These are phyloP conservation scores for Phenganax marumi DNA, from an alignment of 92 coral and sea anemone genomes.

Conservation along the genomic window DNA sequence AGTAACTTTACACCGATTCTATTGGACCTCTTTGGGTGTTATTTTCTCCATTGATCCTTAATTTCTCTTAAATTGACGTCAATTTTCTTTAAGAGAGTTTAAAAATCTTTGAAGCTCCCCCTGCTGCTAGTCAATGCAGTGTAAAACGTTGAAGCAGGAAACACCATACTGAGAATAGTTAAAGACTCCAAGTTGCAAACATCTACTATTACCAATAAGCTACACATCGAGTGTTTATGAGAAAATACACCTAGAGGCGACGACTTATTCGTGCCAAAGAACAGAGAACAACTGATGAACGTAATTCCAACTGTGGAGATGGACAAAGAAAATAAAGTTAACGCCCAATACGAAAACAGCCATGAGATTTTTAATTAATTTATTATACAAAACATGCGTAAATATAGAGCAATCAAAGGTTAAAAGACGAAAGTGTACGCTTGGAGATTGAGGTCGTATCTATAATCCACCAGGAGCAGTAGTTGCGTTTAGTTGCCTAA, in stretches of 20 bases:
- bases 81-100: neutral
- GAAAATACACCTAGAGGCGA: neutral
- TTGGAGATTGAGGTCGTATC: no score
- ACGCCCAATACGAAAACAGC: no score
- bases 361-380: no score
- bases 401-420: no score
- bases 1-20: neutral
- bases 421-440: no score
- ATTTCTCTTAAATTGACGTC: neutral
- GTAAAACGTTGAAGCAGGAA: slow-evolving; percentile 16
- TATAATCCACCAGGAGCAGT: no score
- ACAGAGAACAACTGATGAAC: neutral
- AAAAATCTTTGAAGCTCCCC: slow-evolving; percentile 1
- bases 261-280: neutral
- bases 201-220: neutral
- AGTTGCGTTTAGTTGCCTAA: no score
- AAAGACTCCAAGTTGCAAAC: slow-evolving; percentile 8
- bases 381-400: no score
- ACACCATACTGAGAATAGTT: slow-evolving; percentile 16
- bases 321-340: no score
- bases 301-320: neutral
- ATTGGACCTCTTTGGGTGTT: neutral
- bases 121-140: neutral
- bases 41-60: neutral
- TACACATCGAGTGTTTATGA: neutral